Base-by-base conservation (phyloP, 2,888 invertebrate genomes). In the Drosophila cracens region DNA sequence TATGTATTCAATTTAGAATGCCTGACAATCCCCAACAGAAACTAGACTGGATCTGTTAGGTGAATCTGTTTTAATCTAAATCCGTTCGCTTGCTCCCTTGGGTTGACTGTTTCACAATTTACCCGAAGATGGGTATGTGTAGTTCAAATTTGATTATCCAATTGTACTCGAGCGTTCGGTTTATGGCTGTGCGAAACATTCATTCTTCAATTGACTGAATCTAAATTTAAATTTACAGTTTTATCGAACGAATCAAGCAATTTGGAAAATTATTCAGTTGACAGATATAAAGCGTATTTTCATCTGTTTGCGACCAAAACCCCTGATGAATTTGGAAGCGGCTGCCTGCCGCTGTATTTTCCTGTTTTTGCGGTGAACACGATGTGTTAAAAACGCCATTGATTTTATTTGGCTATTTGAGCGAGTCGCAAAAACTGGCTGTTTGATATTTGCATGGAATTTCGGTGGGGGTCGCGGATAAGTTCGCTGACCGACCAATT, bases 401-500 rank as follows among this genome's bases (percentile, higher is more conserved):
- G 81, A 83, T 81, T 81, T 81, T 70, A 69, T 64, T 80, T 53
- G 66, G 31, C 36, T 58, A 31, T 69, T 29, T 21, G 51, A 18
- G 29, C 40, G 33, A 60, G 58, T 61, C 34, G 63, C 38, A 59
- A 65, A 36, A 59, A 48, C 21, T 49, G 29, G 48, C 59, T 52
- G 31, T 69, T 76, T 72, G 78, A 77, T 76, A 77, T 77, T 65
- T 68, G 71, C 69, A 70, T 63, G 65, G 56, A 60, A 67, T 60
- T 78, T 82, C 27, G 66, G 51, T 64, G 52, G 70, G 27, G n/a
- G 27, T 8, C 46, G 67, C 66, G 70, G 65, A 62, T 70, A 59
- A 69, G 79, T 68, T 74, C 74, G 77, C 73, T 81, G 84, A 84
- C 79, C 84, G 79, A 67, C 75, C 69, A 79, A 83, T 74, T 83